Evolutionary conservation across 2,113 vertebrate genomes (phyloP).

Genomic region (Heptranchias perlo): DNA sequence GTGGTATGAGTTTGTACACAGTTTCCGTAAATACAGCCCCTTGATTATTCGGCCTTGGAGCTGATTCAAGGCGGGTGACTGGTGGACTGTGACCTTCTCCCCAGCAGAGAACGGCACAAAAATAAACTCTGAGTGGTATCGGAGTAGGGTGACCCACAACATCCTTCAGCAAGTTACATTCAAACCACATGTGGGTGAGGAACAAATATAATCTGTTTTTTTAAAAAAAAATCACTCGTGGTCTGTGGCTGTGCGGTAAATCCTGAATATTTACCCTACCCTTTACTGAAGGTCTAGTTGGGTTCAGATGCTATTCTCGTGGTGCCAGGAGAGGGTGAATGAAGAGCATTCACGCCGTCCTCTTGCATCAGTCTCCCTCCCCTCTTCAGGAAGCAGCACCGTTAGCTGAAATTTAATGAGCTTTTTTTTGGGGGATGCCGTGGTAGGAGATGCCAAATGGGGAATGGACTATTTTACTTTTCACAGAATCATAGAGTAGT

Average conservation of each 20-base stretch:
- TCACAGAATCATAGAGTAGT: too few species aligned
- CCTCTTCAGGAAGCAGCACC: too few species aligned
- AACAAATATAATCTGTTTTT: background rate
- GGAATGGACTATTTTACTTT: background rate
- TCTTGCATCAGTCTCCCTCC: background rate
- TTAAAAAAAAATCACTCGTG: background rate
- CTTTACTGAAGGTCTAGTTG: too few species aligned
- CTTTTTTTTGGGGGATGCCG: background rate
- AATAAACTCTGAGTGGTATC: background rate
- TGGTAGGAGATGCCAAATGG: background rate
- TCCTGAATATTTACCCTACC: too few species aligned
- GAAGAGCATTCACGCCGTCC: too few species aligned
- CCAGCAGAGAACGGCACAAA: background rate
- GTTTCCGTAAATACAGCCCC: too few species aligned
- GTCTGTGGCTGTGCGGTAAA: background rate
- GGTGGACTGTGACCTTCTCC: background rate
- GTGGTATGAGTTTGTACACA: background rate
- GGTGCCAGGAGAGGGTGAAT: too few species aligned
- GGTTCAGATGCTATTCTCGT: too few species aligned
- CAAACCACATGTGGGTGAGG: background rate
- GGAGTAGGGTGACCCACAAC: background rate
- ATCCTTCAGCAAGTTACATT: constrained; percentile 1
- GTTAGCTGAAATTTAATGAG: background rate
- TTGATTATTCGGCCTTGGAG: too few species aligned
- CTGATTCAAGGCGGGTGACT: too few species aligned